These are phyloP conservation scores for Leptura quadrifasciata DNA, from an alignment of 2,888 invertebrate genomes.

Conservation along the genomic window DNA sequence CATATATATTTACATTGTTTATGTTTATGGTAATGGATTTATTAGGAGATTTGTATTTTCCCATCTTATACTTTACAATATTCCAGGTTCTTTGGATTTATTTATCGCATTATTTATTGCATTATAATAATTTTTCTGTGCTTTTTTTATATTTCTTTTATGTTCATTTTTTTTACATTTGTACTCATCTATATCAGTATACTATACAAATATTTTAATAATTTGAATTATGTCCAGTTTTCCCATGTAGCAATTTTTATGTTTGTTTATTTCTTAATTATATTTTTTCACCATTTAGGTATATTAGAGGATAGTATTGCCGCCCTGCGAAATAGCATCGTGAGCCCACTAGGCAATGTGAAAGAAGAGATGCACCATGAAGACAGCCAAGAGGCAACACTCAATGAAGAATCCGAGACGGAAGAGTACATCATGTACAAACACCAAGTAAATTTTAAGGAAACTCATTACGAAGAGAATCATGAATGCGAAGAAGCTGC, in stretches of 20 bases:
- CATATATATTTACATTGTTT: no score
- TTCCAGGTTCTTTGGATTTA: no score
- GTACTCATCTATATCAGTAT: no score
- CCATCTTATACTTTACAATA: no score
- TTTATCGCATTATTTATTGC: no score
- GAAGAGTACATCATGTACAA: conserved; percentile 11
- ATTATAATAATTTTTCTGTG: no score
- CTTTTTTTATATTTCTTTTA: no score
- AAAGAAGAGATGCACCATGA: conserved; percentile 27
- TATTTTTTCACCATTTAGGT: conserved; percentile 9
- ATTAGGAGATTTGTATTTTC: no score
- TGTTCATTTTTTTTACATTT: no score
- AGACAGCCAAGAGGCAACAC: not conserved
- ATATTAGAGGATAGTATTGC: conserved; percentile 23
- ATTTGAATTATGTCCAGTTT: no score
- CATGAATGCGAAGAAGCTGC: not conserved
- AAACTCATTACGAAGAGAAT: not conserved
- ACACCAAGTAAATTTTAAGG: not conserved
- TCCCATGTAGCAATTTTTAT: not conserved
- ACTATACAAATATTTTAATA: no score
- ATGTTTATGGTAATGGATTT: no score
- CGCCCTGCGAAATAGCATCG: not conserved
- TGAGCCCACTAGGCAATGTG: not conserved
- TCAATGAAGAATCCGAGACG: not conserved
- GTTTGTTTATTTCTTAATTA: not conserved